Conservation (phyloP, 2,113 vertebrate species). For the Chaetodon trifascialis region DNA sequence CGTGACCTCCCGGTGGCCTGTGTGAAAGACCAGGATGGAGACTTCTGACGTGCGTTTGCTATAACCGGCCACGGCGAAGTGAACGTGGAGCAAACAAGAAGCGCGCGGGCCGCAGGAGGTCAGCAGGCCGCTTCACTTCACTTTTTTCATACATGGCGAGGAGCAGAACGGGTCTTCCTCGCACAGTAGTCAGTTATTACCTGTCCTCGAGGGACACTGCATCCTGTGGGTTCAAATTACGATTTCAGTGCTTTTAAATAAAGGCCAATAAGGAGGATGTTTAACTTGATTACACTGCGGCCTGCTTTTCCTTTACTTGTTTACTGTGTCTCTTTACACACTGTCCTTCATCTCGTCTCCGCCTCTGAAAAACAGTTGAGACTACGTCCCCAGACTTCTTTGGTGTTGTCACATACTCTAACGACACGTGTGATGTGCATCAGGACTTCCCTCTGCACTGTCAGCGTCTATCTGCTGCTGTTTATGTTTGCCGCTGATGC, state of each 20-base stretch:
- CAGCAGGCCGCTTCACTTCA: neutral
- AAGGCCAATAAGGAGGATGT: neutral
- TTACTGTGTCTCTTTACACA: neutral
- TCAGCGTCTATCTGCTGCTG: neutral
- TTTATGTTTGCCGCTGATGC: neutral
- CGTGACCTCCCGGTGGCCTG: neutral
- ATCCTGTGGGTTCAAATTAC: neutral
- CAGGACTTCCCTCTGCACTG: neutral
- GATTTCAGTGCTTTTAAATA: neutral
- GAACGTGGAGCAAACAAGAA: neutral
- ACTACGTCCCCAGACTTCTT: neutral
- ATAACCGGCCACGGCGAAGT: neutral
- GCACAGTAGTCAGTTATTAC: neutral
- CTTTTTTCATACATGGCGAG: neutral
- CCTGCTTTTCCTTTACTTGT: neutral
- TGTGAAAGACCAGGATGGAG: no score
- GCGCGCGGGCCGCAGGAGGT: neutral
- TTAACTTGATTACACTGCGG: neutral
- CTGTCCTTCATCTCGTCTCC: neutral
- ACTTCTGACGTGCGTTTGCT: neutral
- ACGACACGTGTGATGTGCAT: neutral
- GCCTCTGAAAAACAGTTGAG: neutral
- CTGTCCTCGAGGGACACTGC: neutral
- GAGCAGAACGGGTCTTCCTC: neutral
- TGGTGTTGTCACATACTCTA: constrained; percentile 8